phyloP scores from a whole-genome alignment of 2,113 vertebrate genomes.

The Sphyrna mokarran region DNA sequence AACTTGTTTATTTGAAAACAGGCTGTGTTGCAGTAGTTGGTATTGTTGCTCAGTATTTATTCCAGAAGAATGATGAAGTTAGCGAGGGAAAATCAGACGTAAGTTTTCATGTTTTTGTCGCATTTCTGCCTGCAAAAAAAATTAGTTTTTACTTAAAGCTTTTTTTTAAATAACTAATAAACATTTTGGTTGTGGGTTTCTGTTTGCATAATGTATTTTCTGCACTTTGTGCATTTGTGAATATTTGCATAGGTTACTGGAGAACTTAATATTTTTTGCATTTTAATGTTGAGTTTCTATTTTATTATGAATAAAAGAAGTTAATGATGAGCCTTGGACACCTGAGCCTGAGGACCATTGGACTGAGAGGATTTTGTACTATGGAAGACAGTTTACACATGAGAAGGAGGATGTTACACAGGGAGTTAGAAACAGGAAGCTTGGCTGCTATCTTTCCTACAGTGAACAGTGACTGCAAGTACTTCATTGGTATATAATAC shows the following conservation, averaged over 20 bases:
- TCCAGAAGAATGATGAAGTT: neutral
- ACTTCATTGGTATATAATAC: neutral
- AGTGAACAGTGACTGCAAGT: neutral
- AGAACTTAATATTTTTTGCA: neutral
- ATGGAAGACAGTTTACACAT: neutral
- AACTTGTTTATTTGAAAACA: conserved; percentile 1
- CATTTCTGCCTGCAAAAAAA: neutral
- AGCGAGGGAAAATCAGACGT: neutral
- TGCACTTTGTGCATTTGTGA: neutral
- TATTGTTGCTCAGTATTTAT: neutral
- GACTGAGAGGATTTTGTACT: neutral
- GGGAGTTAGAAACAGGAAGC: neutral
- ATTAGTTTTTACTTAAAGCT: neutral
- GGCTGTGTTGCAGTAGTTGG: neutral
- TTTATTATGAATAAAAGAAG: neutral
- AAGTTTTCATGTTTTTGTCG: neutral
- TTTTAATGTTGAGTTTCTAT: neutral
- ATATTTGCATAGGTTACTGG: neutral
- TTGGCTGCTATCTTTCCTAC: neutral
- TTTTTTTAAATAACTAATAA: neutral
- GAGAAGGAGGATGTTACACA: neutral
- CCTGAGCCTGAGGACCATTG: neutral
- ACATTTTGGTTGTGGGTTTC: neutral
- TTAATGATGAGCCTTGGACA: neutral
- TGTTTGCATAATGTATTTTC: neutral